Conservation (phyloP, 2,888 invertebrate genomes). For the Nomada ruficornis region DNA sequence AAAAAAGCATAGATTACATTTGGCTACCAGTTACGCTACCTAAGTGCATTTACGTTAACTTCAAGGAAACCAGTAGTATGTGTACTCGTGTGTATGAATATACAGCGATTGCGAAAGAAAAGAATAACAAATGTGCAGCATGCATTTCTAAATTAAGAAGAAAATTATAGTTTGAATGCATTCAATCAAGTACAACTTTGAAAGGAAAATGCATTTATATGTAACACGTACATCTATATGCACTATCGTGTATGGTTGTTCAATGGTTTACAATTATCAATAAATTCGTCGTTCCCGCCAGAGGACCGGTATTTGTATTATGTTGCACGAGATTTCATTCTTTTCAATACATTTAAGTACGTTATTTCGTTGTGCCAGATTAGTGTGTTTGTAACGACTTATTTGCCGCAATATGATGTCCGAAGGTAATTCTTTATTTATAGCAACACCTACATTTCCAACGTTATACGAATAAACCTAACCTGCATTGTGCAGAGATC, state of each 20-base stretch:
- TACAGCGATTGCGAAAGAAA: background rate
- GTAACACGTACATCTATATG: background rate
- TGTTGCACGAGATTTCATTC: conserved; percentile 51
- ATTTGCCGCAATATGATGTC: conserved; percentile 53
- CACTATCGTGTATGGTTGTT: background rate
- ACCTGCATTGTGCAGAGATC: background rate
- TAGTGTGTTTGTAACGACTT: conserved; percentile 36
- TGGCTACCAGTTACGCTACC: conserved; percentile 8
- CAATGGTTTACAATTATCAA: conserved; percentile 30
- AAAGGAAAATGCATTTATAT: background rate
- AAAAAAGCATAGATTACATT: conserved; percentile 55
- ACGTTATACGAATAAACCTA: background rate
- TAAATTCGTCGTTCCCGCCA: conserved; percentile 61
- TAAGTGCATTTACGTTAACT: background rate
- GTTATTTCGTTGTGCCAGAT: background rate
- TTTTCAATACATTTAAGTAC: conserved; percentile 39
- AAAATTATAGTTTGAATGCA: background rate
- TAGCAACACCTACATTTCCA: background rate
- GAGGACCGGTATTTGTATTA: conserved; percentile 66
- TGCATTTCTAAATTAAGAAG: background rate
- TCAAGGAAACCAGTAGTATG: background rate
- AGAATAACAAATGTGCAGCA: background rate
- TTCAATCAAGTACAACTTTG: background rate
- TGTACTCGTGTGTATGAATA: background rate
- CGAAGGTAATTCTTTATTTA: conserved; percentile 61